These are phyloP conservation scores for Volucella inanis DNA, from an alignment of 2,888 invertebrate genomes.

Conservation along the genomic window DNA sequence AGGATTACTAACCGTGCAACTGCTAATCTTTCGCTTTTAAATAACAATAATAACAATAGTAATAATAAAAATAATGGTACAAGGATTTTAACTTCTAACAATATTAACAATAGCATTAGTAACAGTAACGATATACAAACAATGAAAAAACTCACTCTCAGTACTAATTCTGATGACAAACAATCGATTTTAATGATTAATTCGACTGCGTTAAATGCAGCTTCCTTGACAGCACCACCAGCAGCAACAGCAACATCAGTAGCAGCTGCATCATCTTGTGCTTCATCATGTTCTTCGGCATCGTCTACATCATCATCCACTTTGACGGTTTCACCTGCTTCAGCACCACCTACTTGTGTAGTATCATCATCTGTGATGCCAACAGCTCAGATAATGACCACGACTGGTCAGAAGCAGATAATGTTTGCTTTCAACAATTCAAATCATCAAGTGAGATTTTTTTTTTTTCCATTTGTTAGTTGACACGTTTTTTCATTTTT, in stretches of 20 bases:
- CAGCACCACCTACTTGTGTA: conserved; percentile 76
- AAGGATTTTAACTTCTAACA: conserved; percentile 68
- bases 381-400: conserved; percentile 71
- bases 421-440: conserved; percentile 80
- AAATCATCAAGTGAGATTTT: conserved; percentile 80
- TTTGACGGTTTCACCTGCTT: conserved; percentile 76
- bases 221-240: conserved; percentile 62
- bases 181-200: conserved; percentile 73
- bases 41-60: conserved; percentile 43
- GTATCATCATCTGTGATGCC: conserved; percentile 72
- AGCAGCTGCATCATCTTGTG: conserved; percentile 37
- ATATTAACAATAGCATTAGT: conserved; percentile 68
- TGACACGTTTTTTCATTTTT: neutral
- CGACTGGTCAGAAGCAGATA: conserved; percentile 79
- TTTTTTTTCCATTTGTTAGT: neutral
- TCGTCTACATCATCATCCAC: conserved; percentile 45
- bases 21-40: conserved; percentile 63
- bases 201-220: conserved; percentile 72
- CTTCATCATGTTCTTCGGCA: conserved; percentile 48
- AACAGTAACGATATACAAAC: conserved; percentile 71
- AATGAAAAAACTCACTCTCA: conserved; percentile 70
- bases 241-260: conserved; percentile 23
- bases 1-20: conserved; percentile 48
- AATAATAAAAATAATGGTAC: conserved; percentile 63
- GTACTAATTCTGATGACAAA: conserved; percentile 68